Percentiles rank a stretch among this genome's conserved stretches.
These are phyloP conservation scores for Heloderma charlesbogerti DNA, from an alignment of 2,113 vertebrate species.

Conservation along the genomic window DNA sequence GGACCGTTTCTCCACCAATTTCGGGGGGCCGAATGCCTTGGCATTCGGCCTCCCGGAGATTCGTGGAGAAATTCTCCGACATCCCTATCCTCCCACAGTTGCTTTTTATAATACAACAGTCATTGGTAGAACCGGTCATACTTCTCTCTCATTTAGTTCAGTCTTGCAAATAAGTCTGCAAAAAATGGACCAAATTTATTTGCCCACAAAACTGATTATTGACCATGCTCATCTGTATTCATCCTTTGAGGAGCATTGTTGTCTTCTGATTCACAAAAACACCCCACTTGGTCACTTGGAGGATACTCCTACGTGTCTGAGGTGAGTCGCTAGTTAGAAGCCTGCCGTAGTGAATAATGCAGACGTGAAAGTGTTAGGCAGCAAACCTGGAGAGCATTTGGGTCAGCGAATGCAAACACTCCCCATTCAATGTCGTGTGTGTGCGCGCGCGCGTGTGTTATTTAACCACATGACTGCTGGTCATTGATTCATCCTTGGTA, in stretches of 20 bases:
- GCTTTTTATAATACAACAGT: too few relatives aligned
- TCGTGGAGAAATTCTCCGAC: too few relatives aligned
- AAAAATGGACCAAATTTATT: background rate
- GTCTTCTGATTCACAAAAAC: background rate
- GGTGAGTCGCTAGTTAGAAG: background rate
- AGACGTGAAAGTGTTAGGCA: background rate
- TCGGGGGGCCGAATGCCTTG: too few relatives aligned
- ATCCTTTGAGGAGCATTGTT: background rate
- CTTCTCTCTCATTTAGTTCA: too few relatives aligned
- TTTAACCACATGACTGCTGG: background rate
- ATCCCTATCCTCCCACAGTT: too few relatives aligned
- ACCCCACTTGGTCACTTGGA: background rate
- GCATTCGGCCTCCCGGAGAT: too few relatives aligned
- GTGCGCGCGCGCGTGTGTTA: too few relatives aligned
- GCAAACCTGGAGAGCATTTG: background rate
- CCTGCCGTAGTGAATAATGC: background rate
- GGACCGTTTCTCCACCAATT: too few relatives aligned
- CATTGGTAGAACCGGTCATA: too few relatives aligned
- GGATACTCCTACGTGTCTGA: background rate
- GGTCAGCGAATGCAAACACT: background rate
- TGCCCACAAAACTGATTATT: background rate
- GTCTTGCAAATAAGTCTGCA: background rate
- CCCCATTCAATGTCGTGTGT: background rate
- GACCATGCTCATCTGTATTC: background rate
- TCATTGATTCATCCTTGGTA: slow-evolving; percentile 15